These are phyloP conservation scores for Cliona cf. orientalis DNA, from an alignment of 37 sponge, comb jelly and placozoan species.

Conservation along the genomic window DNA sequence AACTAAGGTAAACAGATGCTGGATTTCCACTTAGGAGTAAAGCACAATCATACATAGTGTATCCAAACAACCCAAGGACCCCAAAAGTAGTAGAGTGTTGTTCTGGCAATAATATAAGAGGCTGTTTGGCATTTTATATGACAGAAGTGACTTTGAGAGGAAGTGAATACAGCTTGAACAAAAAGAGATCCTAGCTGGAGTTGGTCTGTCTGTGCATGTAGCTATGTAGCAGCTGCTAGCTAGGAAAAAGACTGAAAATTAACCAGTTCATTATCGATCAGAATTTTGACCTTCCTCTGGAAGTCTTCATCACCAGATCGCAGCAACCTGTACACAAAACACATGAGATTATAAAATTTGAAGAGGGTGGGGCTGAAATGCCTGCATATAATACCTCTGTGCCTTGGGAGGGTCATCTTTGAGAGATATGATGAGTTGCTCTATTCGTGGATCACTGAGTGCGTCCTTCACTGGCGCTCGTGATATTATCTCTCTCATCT, in stretches of 20 bases:
- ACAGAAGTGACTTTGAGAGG: too few relatives aligned
- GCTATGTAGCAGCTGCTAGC: too few relatives aligned
- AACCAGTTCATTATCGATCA: slow-evolving; percentile 61
- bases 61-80: too few relatives aligned
- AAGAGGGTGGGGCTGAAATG: neutral
- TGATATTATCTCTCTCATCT: slow-evolving; percentile 43
- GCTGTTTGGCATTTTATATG: too few relatives aligned
- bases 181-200: neutral
- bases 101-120: too few relatives aligned
- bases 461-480: slow-evolving; percentile 50
- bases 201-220: too few relatives aligned
- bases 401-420: slow-evolving; percentile 46
- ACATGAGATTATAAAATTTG: neutral
- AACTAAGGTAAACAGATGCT: too few relatives aligned
- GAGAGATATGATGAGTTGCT: slow-evolving; percentile 40
- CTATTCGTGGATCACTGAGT: slow-evolving; percentile 53
- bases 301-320: slow-evolving; percentile 17
- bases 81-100: too few relatives aligned
- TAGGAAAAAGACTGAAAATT: slow-evolving; percentile 24
- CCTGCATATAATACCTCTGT: slow-evolving; percentile 39
- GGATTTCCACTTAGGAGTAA: too few relatives aligned
- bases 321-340: neutral
- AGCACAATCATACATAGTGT: too few relatives aligned
- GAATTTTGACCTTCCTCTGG: slow-evolving; percentile 23
- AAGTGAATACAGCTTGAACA: too few relatives aligned